These are phyloP conservation scores for Artibeus jamaicensis DNA, from an alignment of 2,797 vertebrate genomes.

Conservation along the genomic window DNA sequence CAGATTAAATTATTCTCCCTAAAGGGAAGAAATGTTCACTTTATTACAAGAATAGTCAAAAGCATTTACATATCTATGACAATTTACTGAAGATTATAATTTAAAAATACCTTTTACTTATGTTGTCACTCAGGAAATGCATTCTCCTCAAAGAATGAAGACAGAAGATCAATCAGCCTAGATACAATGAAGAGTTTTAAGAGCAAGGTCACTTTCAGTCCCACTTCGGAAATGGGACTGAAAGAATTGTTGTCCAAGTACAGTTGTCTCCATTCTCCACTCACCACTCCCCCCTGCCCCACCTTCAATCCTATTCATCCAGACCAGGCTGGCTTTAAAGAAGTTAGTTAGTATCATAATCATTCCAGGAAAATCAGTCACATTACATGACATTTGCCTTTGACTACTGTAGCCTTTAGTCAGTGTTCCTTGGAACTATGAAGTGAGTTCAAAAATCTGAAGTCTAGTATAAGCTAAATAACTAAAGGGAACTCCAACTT, in stretches of 20 bases:
- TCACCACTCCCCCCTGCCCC: too few species aligned
- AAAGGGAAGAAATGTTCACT: not conserved
- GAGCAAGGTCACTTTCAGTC: not conserved
- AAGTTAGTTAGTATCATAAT: not conserved
- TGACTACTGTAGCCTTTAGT: not conserved
- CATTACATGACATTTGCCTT: not conserved
- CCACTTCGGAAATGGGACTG: too few species aligned
- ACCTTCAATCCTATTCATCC: too few species aligned
- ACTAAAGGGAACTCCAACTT: not conserved
- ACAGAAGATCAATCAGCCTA: not conserved
- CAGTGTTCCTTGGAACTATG: not conserved
- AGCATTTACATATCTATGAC: not conserved
- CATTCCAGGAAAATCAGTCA: not conserved
- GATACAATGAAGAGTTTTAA: not conserved
- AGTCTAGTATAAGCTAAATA: not conserved
- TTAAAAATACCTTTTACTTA: not conserved
- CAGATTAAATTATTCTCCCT: not conserved
- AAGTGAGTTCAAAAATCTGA: not conserved
- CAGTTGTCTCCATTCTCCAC: too few species aligned
- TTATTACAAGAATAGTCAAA: conserved; percentile 28
- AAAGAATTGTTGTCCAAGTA: too few species aligned
- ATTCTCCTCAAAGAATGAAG: not conserved
- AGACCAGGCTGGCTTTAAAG: conserved; percentile 10
- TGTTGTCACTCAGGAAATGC: not conserved
- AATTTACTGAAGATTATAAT: not conserved